These are phyloP conservation scores for Chrysolina oricalcia DNA, from an alignment of 2,888 invertebrate genomes.

Conservation along the genomic window DNA sequence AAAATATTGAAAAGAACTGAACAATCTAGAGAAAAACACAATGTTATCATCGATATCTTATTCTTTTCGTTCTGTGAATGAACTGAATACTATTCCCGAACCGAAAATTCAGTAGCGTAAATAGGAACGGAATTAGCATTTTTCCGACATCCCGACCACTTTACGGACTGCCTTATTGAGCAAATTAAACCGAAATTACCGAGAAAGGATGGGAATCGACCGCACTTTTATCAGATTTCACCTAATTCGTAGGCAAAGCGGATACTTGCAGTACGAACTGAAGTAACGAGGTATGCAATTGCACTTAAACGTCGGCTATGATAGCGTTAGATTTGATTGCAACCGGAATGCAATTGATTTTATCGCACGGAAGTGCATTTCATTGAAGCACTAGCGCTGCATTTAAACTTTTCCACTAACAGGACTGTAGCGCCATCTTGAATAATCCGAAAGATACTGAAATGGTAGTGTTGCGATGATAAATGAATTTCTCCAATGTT, in stretches of 20 bases:
- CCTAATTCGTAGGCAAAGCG: slow-evolving; percentile 24
- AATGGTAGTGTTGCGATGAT: too few species aligned
- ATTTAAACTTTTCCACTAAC: neutral
- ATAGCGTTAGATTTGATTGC: slow-evolving; percentile 61
- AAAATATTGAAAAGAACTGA: too few species aligned
- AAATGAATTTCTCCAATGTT: too few species aligned
- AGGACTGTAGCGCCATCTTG: neutral
- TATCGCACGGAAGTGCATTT: slow-evolving; percentile 63
- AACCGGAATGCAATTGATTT: slow-evolving; percentile 64
- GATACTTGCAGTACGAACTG: slow-evolving; percentile 18
- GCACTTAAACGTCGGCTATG: slow-evolving; percentile 19
- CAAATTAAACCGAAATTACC: slow-evolving; percentile 20
- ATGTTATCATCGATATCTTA: too few species aligned
- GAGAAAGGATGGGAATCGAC: neutral
- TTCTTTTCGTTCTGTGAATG: neutral
- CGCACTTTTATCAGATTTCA: slow-evolving; percentile 17
- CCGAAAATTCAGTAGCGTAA: neutral
- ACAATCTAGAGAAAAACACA: too few species aligned
- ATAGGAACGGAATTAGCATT: slow-evolving; percentile 4
- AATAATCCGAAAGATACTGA: neutral
- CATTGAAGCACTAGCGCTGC: slow-evolving; percentile 36
- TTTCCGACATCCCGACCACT: slow-evolving; percentile 14
- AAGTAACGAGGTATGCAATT: slow-evolving; percentile 29
- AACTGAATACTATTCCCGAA: neutral
- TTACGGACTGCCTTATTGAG: neutral